Evolutionary conservation across 2,797 vertebrate genomes (phyloP).

Genomic region (Pteronotus mesoamericanus): DNA sequence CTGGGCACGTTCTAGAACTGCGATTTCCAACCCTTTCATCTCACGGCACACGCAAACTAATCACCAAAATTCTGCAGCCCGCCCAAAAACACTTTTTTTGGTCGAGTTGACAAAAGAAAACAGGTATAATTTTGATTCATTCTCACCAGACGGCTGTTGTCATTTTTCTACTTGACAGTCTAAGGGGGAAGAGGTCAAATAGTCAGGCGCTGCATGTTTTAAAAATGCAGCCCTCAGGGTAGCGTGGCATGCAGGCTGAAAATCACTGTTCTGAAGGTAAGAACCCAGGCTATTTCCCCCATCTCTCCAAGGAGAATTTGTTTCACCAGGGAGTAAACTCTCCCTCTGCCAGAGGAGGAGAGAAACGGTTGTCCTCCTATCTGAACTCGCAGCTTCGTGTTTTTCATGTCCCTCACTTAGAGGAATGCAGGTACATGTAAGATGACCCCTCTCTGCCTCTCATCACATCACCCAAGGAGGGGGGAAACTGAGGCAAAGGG

Average conservation of each 20-base stretch:
- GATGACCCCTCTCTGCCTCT: neutral
- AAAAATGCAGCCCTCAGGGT: fast-evolving
- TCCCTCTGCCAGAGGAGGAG: neutral
- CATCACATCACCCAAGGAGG: neutral
- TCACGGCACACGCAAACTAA: neutral
- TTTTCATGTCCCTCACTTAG: neutral
- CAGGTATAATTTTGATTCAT: neutral
- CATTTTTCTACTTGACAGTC: neutral
- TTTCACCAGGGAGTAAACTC: neutral
- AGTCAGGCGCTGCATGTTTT: neutral
- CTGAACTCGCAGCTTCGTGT: neutral
- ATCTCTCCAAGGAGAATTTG: neutral
- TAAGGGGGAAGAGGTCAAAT: neutral
- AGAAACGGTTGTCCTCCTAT: neutral
- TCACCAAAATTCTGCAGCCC: neutral
- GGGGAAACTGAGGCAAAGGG: neutral
- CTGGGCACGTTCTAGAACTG: neutral
- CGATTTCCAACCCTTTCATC: neutral
- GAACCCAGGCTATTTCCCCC: neutral
- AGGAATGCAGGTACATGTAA: neutral
- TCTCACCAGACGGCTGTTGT: neutral
- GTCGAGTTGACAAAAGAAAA: neutral
- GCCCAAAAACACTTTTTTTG: neutral
- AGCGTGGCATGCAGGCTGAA: no score
- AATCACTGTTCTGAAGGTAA: neutral